Percentiles rank a stretch among this genome's conserved stretches.
Conservation (phyloP, 1,140 invertebrate species). For the Aphelenchoides fujianensis region DNA sequence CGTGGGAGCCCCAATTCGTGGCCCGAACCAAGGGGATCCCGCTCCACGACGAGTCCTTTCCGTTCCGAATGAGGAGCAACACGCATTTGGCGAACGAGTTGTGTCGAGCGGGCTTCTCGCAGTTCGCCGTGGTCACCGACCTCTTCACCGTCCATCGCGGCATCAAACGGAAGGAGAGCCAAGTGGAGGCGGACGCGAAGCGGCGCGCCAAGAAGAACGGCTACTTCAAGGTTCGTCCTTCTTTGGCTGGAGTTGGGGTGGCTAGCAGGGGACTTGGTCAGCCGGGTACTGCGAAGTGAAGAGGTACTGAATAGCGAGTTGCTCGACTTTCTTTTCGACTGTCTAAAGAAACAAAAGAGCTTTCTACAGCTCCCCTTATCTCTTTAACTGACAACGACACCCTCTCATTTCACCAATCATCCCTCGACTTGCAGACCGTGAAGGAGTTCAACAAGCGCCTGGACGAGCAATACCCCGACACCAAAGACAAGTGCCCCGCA, state of each 20-base stretch:
- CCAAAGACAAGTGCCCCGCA: conserved; percentile 20
- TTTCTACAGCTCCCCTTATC: no score
- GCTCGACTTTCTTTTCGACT: no score
- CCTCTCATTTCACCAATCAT: conserved; percentile 15
- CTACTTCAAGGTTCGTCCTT: conserved; percentile 23
- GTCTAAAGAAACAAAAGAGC: no score
- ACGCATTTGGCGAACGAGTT: conserved; percentile 32
- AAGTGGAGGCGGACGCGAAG: conserved; percentile 6
- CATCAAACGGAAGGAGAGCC: conserved; percentile 25
- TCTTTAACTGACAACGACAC: no score
- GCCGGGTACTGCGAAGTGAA: no score
- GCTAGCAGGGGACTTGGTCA: no score
- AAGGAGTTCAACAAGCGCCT: conserved; percentile 19
- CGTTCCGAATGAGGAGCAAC: conserved; percentile 30
- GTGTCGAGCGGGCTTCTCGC: conserved; percentile 26
- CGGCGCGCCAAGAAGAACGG: conserved; percentile 14
- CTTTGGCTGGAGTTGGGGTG: no score
- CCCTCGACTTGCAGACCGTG: conserved; percentile 21
- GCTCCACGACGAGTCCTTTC: conserved; percentile 32
- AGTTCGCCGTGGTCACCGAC: conserved; percentile 20
- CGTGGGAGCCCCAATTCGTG: conserved; percentile 35
- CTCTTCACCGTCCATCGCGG: conserved; percentile 30
- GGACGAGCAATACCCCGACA: conserved; percentile 24
- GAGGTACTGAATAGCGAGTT: no score
- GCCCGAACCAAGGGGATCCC: conserved; percentile 3